Conservation (phyloP, 2,888 invertebrate species). For the Polyommatus icarus region DNA sequence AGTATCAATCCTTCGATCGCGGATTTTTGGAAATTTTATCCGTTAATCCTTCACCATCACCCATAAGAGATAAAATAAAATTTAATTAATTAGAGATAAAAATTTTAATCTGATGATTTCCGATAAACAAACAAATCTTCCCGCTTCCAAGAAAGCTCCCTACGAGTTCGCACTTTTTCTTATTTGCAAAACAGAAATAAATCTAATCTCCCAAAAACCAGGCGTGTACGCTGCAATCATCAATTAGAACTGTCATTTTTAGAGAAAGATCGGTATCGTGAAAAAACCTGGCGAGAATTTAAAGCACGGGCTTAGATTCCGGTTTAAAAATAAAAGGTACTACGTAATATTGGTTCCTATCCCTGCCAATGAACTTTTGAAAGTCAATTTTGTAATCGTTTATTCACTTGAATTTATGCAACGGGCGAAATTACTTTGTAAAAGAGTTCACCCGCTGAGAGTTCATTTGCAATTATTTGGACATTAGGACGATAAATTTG, state of each 20-base stretch:
- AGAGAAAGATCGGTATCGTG: conserved; percentile 14
- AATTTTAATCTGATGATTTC: background rate
- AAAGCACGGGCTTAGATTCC: conserved; percentile 1
- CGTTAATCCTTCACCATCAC: no score
- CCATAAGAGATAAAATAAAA: no score
- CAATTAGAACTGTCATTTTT: conserved; percentile 21
- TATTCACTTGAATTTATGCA: conserved; percentile 2
- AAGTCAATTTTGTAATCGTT: conserved; percentile 28
- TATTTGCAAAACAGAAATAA: conserved; percentile 19
- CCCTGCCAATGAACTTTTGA: conserved; percentile 26
- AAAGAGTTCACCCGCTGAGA: conserved; percentile 22
- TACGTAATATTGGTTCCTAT: conserved; percentile 23
- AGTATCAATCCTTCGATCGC: no score
- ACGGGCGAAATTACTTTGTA: conserved; percentile 5
- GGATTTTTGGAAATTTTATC: no score
- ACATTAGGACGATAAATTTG: conserved; percentile 10
- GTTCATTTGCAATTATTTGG: conserved; percentile 25
- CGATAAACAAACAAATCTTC: background rate
- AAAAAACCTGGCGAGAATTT: conserved; percentile 7
- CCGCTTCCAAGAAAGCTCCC: conserved; percentile 7
- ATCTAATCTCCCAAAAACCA: background rate
- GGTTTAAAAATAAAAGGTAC: conserved; percentile 17
- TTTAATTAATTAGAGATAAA: no score
- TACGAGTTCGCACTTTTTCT: background rate
- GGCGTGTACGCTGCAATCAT: background rate